Percentiles rank a stretch among this genome's conserved stretches.
Conservation (phyloP, 1,140 invertebrate species). For the Drosophila takahashii region DNA sequence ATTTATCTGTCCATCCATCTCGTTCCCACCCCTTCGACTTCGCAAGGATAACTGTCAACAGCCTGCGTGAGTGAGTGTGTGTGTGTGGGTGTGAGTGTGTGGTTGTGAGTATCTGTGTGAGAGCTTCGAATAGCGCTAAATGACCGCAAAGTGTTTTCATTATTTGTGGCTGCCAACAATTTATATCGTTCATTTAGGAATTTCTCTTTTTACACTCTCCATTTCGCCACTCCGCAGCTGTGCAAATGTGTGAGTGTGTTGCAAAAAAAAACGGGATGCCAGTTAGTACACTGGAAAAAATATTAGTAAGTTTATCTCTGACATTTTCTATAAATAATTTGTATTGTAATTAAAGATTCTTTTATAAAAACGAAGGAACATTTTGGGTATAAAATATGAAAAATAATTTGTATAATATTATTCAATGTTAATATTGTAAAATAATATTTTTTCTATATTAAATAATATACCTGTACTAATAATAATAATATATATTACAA, state of each 20-base stretch:
- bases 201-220: conserved; percentile 69
- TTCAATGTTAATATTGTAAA: too few relatives aligned
- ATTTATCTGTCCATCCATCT: conserved; percentile 51
- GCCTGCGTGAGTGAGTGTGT: conserved; percentile 32
- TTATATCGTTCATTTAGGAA: conserved; percentile 83
- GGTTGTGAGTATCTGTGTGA: conserved; percentile 18
- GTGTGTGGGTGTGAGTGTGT: conserved; percentile 6
- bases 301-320: too few relatives aligned
- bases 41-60: conserved; percentile 62
- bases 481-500: too few relatives aligned
- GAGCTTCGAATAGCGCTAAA: conserved; percentile 79
- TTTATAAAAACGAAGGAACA: too few relatives aligned
- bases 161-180: conserved; percentile 83
- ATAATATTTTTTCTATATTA: too few relatives aligned
- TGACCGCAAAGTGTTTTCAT: conserved; percentile 83
- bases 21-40: conserved; percentile 3
- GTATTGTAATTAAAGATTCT: too few relatives aligned
- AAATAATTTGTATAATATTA: too few relatives aligned
- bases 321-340: too few relatives aligned
- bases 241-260: conserved; percentile 29
- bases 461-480: too few relatives aligned
- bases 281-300: conserved; percentile 23
- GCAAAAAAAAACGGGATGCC: conserved; percentile 43
- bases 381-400: too few relatives aligned
- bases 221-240: conserved; percentile 1